These are phyloP conservation scores for Nibea coibor DNA, from an alignment of 2,113 vertebrate genomes.

Conservation along the genomic window DNA sequence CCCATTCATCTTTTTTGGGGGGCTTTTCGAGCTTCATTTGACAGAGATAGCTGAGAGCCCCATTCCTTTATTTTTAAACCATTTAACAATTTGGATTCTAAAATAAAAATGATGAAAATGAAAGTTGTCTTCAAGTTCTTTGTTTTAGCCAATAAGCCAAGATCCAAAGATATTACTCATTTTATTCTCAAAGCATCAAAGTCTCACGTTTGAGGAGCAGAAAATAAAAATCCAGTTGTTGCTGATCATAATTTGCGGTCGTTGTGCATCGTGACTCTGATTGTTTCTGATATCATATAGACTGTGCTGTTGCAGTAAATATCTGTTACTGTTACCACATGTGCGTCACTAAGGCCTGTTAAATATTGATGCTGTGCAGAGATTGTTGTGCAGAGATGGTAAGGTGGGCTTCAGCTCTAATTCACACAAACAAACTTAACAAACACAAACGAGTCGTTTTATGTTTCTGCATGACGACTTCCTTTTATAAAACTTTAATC, in stretches of 20 bases:
- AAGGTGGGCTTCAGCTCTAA: slow-evolving; percentile 19
- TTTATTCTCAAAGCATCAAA: not conserved
- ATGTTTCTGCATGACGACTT: slow-evolving; percentile 1
- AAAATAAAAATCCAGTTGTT: not conserved
- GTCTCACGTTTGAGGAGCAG: not conserved
- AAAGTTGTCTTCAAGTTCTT: not conserved
- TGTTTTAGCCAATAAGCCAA: not conserved
- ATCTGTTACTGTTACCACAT: slow-evolving; percentile 13
- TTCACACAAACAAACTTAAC: slow-evolving; percentile 2
- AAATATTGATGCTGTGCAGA: slow-evolving; percentile 56
- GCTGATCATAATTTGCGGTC: not conserved
- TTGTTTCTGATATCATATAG: not conserved
- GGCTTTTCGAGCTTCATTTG: too few relatives aligned
- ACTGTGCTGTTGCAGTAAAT: not conserved
- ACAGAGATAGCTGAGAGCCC: too few relatives aligned
- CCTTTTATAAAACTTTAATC: slow-evolving; percentile 35
- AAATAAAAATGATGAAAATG: not conserved
- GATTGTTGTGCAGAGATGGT: slow-evolving; percentile 1
- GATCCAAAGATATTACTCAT: not conserved
- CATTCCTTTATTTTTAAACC: too few relatives aligned
- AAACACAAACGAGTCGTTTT: not conserved
- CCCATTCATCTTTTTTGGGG: too few relatives aligned
- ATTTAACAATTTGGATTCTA: too few relatives aligned
- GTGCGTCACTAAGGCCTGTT: slow-evolving; percentile 18
- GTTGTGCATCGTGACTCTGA: not conserved